Evolutionary conservation across 2,797 vertebrate genomes (phyloP).

Genomic region (Yasuhikotakia modesta): DNA sequence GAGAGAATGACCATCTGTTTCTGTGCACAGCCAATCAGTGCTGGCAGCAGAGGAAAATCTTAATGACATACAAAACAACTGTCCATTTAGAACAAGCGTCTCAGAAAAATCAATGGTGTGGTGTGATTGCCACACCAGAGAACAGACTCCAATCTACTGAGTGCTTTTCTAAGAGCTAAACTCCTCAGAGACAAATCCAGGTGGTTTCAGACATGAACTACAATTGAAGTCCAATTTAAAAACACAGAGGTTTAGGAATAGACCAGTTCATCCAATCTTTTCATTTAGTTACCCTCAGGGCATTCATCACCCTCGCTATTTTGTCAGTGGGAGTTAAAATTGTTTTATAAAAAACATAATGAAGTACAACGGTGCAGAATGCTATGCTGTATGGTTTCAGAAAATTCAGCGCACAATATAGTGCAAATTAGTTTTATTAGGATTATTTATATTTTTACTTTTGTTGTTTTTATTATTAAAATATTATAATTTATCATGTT

Average conservation of each 20-base stretch:
- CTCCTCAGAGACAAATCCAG: neutral
- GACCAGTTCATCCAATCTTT: too few relatives aligned
- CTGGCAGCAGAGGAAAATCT: conserved; percentile 16
- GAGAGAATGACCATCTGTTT: conserved; percentile 20
- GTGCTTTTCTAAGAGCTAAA: neutral
- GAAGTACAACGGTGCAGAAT: too few relatives aligned
- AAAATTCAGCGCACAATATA: too few relatives aligned
- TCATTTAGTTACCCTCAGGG: too few relatives aligned
- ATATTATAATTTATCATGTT: too few relatives aligned
- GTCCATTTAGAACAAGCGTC: conserved; percentile 13
- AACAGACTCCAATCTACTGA: neutral
- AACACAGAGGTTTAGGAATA: neutral
- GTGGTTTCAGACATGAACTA: neutral
- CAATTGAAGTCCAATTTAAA: neutral
- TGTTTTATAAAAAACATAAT: too few relatives aligned
- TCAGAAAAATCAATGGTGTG: conserved; percentile 12
- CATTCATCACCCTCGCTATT: too few relatives aligned
- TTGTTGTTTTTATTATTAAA: too few relatives aligned
- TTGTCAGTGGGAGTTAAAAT: too few relatives aligned
- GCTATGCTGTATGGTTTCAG: too few relatives aligned
- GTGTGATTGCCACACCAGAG: neutral
- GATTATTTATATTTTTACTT: too few relatives aligned
- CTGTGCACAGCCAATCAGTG: conserved; percentile 11
- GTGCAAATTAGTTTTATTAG: too few relatives aligned
- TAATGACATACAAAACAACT: conserved; percentile 46